Conservation (phyloP, 2,888 invertebrate species). For the Bombylius discolor region DNA sequence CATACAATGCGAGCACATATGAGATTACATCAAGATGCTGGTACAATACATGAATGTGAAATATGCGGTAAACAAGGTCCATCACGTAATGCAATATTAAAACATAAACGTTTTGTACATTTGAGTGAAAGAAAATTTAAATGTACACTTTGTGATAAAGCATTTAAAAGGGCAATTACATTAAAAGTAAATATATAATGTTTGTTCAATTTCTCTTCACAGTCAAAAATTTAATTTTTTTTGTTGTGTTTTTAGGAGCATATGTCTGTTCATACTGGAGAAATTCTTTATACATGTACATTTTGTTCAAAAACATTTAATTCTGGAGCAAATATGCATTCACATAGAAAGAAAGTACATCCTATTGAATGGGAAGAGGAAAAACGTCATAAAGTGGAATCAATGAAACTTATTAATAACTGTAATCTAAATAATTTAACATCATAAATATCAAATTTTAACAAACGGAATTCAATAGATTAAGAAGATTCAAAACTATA, state of each 20-base stretch:
- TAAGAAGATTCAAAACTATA: too few relatives aligned
- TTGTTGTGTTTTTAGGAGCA: slow-evolving; percentile 15
- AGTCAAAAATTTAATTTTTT: not conserved
- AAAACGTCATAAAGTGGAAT: slow-evolving; percentile 8
- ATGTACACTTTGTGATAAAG: slow-evolving; percentile 18
- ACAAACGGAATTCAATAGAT: too few relatives aligned
- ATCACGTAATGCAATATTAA: slow-evolving; percentile 17
- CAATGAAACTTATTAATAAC: slow-evolving; percentile 1
- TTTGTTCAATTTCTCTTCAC: not conserved
- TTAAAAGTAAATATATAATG: too few relatives aligned
- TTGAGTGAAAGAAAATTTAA: slow-evolving; percentile 16
- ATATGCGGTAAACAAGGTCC: slow-evolving; percentile 19
- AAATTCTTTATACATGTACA: slow-evolving; percentile 17
- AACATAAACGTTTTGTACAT: slow-evolving; percentile 20
- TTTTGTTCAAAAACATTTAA: slow-evolving; percentile 20
- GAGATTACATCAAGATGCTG: slow-evolving; percentile 15
- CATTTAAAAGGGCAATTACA: slow-evolving; percentile 17
- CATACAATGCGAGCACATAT: slow-evolving; percentile 18
- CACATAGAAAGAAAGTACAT: slow-evolving; percentile 19
- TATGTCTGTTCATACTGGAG: slow-evolving; percentile 18
- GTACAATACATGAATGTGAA: slow-evolving; percentile 16
- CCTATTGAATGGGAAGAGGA: slow-evolving; percentile 16
- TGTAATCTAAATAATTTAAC: not conserved
- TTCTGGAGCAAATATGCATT: slow-evolving; percentile 19
- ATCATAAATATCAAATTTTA: too few relatives aligned